These are phyloP conservation scores for Macaria liturata DNA, from an alignment of 2,888 invertebrate genomes.

Conservation along the genomic window DNA sequence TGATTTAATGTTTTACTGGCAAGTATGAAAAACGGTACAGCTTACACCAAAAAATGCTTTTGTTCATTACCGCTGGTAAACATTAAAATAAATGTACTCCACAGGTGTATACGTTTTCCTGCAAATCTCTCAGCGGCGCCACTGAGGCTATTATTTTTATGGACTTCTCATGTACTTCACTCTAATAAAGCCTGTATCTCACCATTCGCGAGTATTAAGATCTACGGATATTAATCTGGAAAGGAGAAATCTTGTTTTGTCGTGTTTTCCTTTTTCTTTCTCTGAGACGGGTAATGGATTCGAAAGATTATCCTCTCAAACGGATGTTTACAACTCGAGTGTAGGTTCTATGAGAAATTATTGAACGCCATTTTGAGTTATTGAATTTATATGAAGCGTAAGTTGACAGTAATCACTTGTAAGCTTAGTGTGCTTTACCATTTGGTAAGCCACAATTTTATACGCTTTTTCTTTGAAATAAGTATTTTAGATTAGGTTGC, in stretches of 20 bases:
- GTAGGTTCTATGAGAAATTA: not conserved
- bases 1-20: too few relatives aligned
- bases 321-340: constrained; percentile 1
- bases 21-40: too few relatives aligned
- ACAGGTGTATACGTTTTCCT: constrained; percentile 41
- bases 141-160: constrained; percentile 51
- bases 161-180: constrained; percentile 54
- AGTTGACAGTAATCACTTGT: too few relatives aligned
- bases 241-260: constrained; percentile 32
- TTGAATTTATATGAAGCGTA: too few relatives aligned
- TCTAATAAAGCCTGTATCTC: constrained; percentile 49
- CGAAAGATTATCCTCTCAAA: constrained; percentile 21
- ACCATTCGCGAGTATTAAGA: constrained; percentile 50
- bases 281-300: constrained; percentile 25
- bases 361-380: not conserved
- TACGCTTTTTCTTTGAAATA: too few relatives aligned
- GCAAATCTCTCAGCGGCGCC: constrained; percentile 30
- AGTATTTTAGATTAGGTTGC: too few relatives aligned
- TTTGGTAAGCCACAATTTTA: too few relatives aligned
- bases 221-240: constrained; percentile 41
- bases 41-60: too few relatives aligned
- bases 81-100: constrained; percentile 23
- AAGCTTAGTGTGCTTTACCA: too few relatives aligned
- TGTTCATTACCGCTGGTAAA: too few relatives aligned
- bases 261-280: constrained; percentile 20